Evolutionary conservation across 2,888 invertebrate genomes (phyloP), one percentile per base, ranked within the genome.

Genomic region (Brachypalpus laphriformis): DNA sequence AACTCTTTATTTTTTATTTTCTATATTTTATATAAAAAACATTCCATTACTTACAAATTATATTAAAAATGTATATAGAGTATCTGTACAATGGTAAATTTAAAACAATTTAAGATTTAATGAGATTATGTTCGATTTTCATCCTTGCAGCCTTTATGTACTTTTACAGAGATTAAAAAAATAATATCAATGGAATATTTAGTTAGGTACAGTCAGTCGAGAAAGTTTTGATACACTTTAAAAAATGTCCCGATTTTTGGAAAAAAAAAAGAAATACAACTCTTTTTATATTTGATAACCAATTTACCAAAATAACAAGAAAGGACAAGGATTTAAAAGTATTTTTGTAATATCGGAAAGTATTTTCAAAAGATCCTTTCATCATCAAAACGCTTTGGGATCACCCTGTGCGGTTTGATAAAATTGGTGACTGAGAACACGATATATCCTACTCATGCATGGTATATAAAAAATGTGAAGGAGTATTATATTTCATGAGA

Each of bases 21-120:
- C 1, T 18, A 18, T 28, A 9, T 51, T 47, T 11, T 51, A 25
- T 25, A 51, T 11, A 56, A 78, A 78, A 22, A 56, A 31, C 42
- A 68, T 65, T 71, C 28, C 9, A 59, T 76, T 72, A 31, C 71
- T 65, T 72, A 72, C 22, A 66, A 66, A 59, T 66, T 66, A 59
- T 37, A 65, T 34, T 49, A 37, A 61, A 63, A 59, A 54, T 54
- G 18, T 51, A 63, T 61, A 75, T 61, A 75, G n/a, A n/a, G 61
- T 49, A 66, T 76, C 82, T 82, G 76, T 71, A 82, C 71, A 63
- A 59, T 71, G 45, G 20, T 71, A 76, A 82, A 65, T 76, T 76
- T 82, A 82, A 68, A 82, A 82, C 65, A 82, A 76, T 82, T 81
- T 81, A 74, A 80, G 34, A 80, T 45, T 65, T 71, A 71, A 71